These are phyloP conservation scores for Spongilla lacustris DNA, from an alignment of 37 sponge, comb jelly and placozoan genomes.

Conservation along the genomic window DNA sequence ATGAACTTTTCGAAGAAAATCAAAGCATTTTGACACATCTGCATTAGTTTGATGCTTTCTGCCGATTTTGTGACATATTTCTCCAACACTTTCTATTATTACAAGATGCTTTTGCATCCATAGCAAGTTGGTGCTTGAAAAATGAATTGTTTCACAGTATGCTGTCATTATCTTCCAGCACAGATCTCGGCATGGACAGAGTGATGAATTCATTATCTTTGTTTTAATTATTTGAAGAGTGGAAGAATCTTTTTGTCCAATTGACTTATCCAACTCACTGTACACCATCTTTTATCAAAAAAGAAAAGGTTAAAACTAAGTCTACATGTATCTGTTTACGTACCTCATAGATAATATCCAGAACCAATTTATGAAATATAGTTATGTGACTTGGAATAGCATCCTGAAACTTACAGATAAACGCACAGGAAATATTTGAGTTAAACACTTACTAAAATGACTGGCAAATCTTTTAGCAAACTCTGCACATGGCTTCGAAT, in stretches of 20 bases:
- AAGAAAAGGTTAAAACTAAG: not conserved
- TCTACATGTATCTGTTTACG: not conserved
- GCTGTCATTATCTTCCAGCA: constrained; percentile 61
- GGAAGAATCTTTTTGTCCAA: not conserved
- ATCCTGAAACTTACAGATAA: not conserved
- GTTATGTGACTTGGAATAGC: not conserved
- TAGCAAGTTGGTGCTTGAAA: constrained; percentile 26
- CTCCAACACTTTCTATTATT: constrained; percentile 33
- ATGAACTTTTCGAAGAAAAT: constrained; percentile 44
- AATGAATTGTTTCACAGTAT: constrained; percentile 12
- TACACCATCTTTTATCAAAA: not conserved
- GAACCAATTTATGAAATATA: constrained; percentile 11
- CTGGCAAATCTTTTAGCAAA: not conserved
- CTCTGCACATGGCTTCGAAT: not conserved
- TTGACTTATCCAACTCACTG: not conserved
- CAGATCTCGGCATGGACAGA: constrained; percentile 39
- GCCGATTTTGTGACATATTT: constrained; percentile 3
- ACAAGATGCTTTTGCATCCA: constrained; percentile 34
- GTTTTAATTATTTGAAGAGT: not conserved
- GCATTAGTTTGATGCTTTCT: not conserved
- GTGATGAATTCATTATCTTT: constrained; percentile 3
- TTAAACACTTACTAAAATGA: not conserved
- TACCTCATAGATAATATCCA: constrained; percentile 31
- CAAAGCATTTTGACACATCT: constrained; percentile 31
- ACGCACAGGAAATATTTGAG: not conserved